Base-by-base conservation (phyloP, 2,888 invertebrate species). In the Trachelus stipa region DNA sequence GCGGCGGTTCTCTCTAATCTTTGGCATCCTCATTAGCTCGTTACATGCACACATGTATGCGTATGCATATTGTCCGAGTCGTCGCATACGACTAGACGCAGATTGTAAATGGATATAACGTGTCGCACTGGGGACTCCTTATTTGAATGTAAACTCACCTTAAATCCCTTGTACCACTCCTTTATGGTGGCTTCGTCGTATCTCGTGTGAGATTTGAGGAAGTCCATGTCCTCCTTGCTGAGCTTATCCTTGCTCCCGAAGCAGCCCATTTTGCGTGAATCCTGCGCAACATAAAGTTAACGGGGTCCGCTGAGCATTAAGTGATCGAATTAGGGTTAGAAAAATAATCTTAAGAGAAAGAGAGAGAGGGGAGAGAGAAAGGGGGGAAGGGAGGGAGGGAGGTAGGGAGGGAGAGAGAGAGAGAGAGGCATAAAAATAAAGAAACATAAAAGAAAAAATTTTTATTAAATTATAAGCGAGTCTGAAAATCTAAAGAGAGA, bases 101-200 rank as follows among this genome's bases (percentile, higher is more conserved):
- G 9, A 56, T 23, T 56, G 23, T 1, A 56, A 56, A 56, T 56
- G 56, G 23, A 76, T 74, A 34, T 71, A 71, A 75, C 79, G 79
- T 73, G 79, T 74, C 56, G 56, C 56, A 77, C 78, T 73, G 23
- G 71, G 33, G 75, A 33, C 76, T 34, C 78, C 79, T 75, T 74
- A 56, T 56, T 56, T 9, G 23, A 56, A 56, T 56, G 71, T 33
- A 71, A 40, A 92, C 94, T 94, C 93, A 99, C 99, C 97, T 99
- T 98, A 92, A 99, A 99, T 85, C 99, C 99, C 93, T 99, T 98
- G 93, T 99, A 99, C 99, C 99, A 99, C 93, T 99, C 99, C 92
- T 99, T 99, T 92, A 99, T 99, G 90, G 99, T 99, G 87, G 97
- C 97, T 92, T 99, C 99, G 89, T 98, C 98, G 92, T 99, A 99